Percentiles rank a stretch among this genome's conserved stretches.
Conservation (phyloP, 2,888 invertebrate species). For the Operophtera brumata region DNA sequence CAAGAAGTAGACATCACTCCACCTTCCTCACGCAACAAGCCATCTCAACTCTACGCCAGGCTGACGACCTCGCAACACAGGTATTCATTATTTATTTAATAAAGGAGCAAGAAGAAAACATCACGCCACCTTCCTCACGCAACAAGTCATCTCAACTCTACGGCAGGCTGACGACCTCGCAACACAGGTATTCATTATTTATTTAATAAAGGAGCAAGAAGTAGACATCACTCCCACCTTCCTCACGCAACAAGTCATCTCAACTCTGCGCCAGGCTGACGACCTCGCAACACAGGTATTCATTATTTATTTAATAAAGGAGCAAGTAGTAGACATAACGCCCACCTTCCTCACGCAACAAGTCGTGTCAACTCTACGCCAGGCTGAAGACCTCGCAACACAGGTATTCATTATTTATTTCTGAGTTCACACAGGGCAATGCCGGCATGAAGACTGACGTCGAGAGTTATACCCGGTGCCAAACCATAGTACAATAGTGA, state of each 20-base stretch:
- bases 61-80: slow-evolving; percentile 94
- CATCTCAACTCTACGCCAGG: slow-evolving; percentile 92
- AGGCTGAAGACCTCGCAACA: slow-evolving; percentile 95
- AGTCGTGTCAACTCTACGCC: slow-evolving; percentile 92
- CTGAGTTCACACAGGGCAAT: too few relatives aligned
- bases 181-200: slow-evolving; percentile 84
- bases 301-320: slow-evolving; percentile 57
- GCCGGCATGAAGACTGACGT: too few relatives aligned
- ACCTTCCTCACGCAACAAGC: slow-evolving; percentile 95
- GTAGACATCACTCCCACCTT: slow-evolving; percentile 98
- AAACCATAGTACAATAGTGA: too few relatives aligned
- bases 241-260: slow-evolving; percentile 92
- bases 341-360: slow-evolving; percentile 94
- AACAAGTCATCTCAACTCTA: slow-evolving; percentile 91
- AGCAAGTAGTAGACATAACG: slow-evolving; percentile 95
- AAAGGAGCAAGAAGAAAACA: slow-evolving; percentile 92
- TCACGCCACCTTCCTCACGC: slow-evolving; percentile 96
- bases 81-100: slow-evolving; percentile 82
- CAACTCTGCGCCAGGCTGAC: slow-evolving; percentile 95
- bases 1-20: slow-evolving; percentile 96
- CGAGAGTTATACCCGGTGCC: too few relatives aligned
- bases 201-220: slow-evolving; percentile 84
- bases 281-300: slow-evolving; percentile 91
- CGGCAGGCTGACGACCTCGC: slow-evolving; percentile 95
- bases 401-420: slow-evolving; percentile 82